phyloP scores from a whole-genome alignment of 2,113 vertebrate genomes.

The Isichthys henryi region DNA sequence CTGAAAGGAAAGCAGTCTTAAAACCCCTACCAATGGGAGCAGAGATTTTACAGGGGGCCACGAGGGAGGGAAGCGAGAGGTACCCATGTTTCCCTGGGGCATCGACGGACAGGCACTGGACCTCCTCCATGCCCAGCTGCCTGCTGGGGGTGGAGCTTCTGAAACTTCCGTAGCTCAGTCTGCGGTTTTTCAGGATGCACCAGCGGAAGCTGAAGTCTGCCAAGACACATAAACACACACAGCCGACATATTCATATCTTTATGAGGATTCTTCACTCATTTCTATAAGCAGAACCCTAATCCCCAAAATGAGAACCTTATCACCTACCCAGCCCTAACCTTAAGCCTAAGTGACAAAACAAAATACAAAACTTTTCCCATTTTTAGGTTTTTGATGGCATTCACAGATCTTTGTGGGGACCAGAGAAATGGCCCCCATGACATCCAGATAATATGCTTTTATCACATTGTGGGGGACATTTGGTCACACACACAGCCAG shows the following conservation, averaged over 20 bases:
- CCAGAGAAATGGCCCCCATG: neutral
- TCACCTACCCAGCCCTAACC: neutral
- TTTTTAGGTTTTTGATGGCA: neutral
- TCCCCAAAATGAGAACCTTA: neutral
- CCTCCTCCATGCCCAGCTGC: conserved; percentile 56
- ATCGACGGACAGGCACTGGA: conserved; percentile 59
- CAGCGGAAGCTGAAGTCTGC: conserved; percentile 71
- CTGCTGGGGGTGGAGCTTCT: conserved; percentile 56
- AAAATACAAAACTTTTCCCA: too few species aligned
- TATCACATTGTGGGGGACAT: neutral
- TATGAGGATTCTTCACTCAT: neutral
- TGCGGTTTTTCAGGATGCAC: conserved; percentile 61
- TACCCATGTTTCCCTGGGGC: conserved; percentile 64
- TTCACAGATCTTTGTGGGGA: neutral
- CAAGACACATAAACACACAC: neutral
- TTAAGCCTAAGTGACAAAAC: neutral
- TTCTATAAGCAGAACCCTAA: neutral
- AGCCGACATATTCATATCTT: neutral
- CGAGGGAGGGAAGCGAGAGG: neutral
- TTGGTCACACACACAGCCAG: neutral
- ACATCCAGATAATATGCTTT: neutral
- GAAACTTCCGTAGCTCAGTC: conserved; percentile 66
- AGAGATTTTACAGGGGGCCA: neutral
- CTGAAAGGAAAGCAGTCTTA: conserved; percentile 36
- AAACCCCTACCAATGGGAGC: neutral